Evolutionary conservation across 2,113 vertebrate genomes (phyloP).

Genomic region (Astur gentilis): DNA sequence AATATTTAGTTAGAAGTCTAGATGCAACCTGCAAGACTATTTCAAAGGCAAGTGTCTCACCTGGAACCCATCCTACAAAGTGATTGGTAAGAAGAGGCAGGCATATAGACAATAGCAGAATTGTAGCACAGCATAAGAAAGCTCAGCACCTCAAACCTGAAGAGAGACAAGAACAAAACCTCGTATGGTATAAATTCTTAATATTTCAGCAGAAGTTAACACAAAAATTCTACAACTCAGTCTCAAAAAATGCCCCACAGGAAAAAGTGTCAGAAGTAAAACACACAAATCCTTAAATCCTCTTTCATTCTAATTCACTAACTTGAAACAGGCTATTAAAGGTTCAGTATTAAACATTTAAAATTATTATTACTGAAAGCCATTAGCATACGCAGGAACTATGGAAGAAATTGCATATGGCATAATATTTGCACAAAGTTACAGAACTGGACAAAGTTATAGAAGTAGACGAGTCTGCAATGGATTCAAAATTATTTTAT

Average conservation of each 20-base stretch:
- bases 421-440: not conserved
- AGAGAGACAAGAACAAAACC: conserved; percentile 16
- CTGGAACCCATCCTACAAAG: conserved; percentile 95
- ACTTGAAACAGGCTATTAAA: not conserved
- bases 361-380: not conserved
- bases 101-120: conserved; percentile 96
- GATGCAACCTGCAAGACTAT: not conserved
- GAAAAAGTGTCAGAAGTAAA: not conserved
- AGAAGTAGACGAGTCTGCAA: not conserved
- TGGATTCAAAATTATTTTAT: not conserved
- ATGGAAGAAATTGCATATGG: not conserved
- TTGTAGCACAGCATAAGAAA: conserved; percentile 99
- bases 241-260: not conserved
- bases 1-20: not conserved
- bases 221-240: not conserved
- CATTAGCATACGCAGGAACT: not conserved
- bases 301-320: not conserved
- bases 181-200: not conserved
- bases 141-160: conserved; percentile 94
- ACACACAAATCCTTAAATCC: not conserved
- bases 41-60: conserved; percentile 71
- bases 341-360: not conserved
- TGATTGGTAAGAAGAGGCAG: conserved; percentile 91
- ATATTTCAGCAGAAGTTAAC: not conserved
- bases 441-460: not conserved